Conservation (phyloP, 2,797 vertebrate genomes). For the Bovichtus diacanthus region DNA sequence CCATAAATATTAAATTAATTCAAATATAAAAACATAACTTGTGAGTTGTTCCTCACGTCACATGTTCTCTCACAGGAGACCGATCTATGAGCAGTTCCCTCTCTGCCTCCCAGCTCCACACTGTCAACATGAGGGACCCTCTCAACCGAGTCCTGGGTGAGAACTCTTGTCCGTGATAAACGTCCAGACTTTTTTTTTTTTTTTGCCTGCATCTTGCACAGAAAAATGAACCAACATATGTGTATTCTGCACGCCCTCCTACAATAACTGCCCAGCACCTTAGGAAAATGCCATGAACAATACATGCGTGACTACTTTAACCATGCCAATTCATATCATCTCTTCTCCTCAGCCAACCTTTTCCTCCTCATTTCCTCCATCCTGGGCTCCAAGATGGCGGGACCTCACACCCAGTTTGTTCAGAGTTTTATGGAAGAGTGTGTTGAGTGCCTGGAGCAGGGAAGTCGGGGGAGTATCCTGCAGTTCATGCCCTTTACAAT, state of each 20-base stretch:
- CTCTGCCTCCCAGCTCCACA: constrained; percentile 97
- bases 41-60: background rate
- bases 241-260: background rate
- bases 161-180: constrained; percentile 36
- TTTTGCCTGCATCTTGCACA: background rate
- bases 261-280: background rate
- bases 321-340: background rate
- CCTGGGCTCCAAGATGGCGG: constrained; percentile 92
- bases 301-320: background rate
- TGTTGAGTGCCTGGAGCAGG: constrained; percentile 95
- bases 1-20: too few relatives aligned
- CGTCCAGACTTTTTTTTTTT: background rate
- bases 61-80: constrained; percentile 80
- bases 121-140: constrained; percentile 96
- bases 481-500: constrained; percentile 99
- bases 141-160: constrained; percentile 96
- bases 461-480: constrained; percentile 93
- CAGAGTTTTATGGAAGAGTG: constrained; percentile 99
- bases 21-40: constrained; percentile 20
- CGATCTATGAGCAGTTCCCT: constrained; percentile 96
- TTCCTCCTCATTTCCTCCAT: constrained; percentile 96
- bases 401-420: constrained; percentile 97
- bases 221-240: background rate
- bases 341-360: constrained; percentile 88
- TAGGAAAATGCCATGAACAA: background rate